These are phyloP conservation scores for Clistopyga incitator DNA, from an alignment of 2,888 invertebrate genomes.

Conservation along the genomic window DNA sequence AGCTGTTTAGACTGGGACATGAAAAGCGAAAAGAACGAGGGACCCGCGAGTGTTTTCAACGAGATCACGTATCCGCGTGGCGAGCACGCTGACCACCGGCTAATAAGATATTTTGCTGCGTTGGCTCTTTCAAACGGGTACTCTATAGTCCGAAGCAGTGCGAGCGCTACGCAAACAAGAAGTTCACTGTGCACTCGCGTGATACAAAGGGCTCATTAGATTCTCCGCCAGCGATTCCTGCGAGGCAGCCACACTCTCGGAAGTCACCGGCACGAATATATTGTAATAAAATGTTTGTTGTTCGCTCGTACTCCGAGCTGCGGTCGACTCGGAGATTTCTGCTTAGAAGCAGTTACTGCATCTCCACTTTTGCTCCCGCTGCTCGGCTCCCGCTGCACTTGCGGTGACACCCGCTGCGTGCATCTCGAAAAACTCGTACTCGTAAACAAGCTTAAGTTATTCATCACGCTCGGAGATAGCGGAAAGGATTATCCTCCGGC, in stretches of 20 bases:
- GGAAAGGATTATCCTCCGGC: conserved; percentile 36
- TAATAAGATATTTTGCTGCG: conserved; percentile 45
- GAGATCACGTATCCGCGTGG: conserved; percentile 57
- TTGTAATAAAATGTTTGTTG: conserved; percentile 41
- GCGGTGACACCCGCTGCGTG: conserved; percentile 57
- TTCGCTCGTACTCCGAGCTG: conserved; percentile 4
- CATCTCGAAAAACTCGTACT: conserved; percentile 16
- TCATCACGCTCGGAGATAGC: conserved; percentile 50
- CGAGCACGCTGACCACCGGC: background rate
- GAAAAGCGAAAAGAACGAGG: conserved; percentile 18
- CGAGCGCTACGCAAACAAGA: conserved; percentile 13
- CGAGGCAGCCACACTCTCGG: background rate
- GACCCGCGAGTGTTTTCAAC: conserved; percentile 55
- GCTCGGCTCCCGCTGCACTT: conserved; percentile 33
- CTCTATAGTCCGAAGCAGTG: background rate
- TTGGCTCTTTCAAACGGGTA: conserved; percentile 20
- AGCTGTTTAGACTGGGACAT: conserved; percentile 49
- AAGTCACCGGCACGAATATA: background rate
- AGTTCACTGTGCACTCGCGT: background rate
- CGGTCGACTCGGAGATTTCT: background rate
- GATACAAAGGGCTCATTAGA: conserved; percentile 53
- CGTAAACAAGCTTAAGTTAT: conserved; percentile 55
- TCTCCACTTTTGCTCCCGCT: background rate
- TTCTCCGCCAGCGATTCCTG: conserved; percentile 28
- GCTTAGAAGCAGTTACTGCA: background rate